Conservation (phyloP, 2,113 vertebrate genomes). For the Oreochromis tanganicae region DNA sequence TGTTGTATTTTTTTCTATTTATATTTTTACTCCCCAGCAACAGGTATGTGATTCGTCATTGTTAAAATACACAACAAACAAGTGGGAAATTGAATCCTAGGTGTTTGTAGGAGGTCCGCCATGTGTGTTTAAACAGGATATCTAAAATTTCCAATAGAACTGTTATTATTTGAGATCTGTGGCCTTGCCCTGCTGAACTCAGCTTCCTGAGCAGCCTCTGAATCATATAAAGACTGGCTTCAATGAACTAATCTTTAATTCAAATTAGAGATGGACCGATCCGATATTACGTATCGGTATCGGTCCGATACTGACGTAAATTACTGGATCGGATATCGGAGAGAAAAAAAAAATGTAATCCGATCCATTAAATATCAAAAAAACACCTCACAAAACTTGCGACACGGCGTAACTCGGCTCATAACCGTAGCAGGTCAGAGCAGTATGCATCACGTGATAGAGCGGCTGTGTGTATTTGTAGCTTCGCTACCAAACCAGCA, state of each 20-base stretch:
- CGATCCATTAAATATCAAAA: too few relatives aligned
- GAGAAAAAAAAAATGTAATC: too few relatives aligned
- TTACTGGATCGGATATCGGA: too few relatives aligned
- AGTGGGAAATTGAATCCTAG: background rate
- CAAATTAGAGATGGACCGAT: too few relatives aligned
- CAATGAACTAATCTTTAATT: constrained; percentile 43
- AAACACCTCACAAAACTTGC: too few relatives aligned
- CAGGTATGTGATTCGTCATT: background rate
- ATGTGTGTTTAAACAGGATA: background rate
- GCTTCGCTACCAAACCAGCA: too few relatives aligned
- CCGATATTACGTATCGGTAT: too few relatives aligned
- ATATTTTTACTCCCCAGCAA: background rate
- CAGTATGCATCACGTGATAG: too few relatives aligned
- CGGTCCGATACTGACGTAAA: too few relatives aligned
- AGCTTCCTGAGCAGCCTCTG: background rate
- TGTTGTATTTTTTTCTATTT: background rate
- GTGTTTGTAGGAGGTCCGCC: background rate
- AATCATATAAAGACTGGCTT: constrained; percentile 44
- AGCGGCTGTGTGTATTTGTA: too few relatives aligned
- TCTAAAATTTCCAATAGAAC: background rate
- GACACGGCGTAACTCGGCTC: too few relatives aligned
- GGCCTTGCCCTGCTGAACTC: constrained; percentile 16
- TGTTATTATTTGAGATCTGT: constrained; percentile 1
- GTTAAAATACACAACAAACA: background rate
- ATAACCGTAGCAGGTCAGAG: too few relatives aligned